Base-by-base conservation (phyloP, 2,113 vertebrate genomes). In the Catharus minimus region DNA sequence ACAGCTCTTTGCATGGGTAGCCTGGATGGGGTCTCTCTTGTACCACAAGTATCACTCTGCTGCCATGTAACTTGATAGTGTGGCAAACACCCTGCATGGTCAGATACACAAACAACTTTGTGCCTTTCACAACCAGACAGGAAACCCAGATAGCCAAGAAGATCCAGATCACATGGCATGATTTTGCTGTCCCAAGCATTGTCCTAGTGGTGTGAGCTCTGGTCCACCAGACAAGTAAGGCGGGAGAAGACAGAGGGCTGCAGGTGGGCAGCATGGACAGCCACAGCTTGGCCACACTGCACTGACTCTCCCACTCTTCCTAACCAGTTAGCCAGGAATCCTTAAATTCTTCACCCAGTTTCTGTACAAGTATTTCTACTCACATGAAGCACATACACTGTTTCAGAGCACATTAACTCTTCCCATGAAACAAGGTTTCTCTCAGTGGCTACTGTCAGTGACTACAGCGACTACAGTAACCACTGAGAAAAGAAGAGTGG, bases 11-110 rank as follows among this genome's bases (percentile, higher is more conserved):
- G 21, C n/a, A 24, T 22, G 20, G 36, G 44, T 64, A 75, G 44
- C 32, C 66, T 47, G 33, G 36, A 36, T 5, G 11, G 30, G 27
- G 39, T 79, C 19, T 52, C 49, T 67, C 15, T 9, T 60, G 26
- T 23, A 47, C 41, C 33, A 38, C 0, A 1, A 9, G 8, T 23
- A 19, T 36, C 22, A 27, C 22, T 43, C 7, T 21, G 15, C 41
- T 57, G 46, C 22, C 39, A 11, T 24, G 4, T 43, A 78, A 75
- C 26, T n/a, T 6, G 9, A 30, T 19, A 50, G 7, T 26, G 7
- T 5, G 32, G 30, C 73, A 73, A 77, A 41, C 18, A 50, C 4
- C 21, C 32, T 46, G 22, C 55, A 53, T 12, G 32, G 27, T 50
- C 46, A 43, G 46, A 46, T 28, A 49, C 0, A 38, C 12, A 57